Conservation (phyloP, 1,140 invertebrate species). For the Asobara japonica region DNA sequence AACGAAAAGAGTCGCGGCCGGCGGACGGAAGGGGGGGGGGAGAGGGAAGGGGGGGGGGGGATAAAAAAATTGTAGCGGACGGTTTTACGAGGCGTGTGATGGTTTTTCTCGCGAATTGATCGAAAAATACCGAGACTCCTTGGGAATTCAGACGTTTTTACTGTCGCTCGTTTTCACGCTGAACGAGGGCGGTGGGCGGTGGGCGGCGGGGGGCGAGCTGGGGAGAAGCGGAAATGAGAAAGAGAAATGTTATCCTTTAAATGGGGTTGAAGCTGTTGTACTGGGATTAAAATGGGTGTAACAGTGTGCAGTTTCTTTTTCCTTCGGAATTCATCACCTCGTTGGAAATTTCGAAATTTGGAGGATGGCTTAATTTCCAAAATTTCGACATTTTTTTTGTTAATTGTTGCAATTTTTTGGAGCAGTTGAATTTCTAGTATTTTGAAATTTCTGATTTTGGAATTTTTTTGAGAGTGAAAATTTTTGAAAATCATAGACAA, state of each 20-base stretch:
- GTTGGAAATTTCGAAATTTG: no score
- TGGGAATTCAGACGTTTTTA: slow-evolving; percentile 30
- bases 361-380: no score
- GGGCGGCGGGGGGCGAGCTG: not conserved
- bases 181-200: not conserved
- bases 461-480: no score
- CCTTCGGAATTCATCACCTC: no score
- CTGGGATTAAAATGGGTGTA: not conserved
- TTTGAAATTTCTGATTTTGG: no score
- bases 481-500: no score
- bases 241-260: slow-evolving; percentile 5
- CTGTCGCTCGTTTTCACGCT: slow-evolving; percentile 21
- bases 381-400: no score
- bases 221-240: not conserved
- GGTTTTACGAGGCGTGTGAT: slow-evolving; percentile 34
- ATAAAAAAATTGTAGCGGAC: slow-evolving; percentile 5
- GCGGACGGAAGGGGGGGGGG: not conserved
- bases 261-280: not conserved
- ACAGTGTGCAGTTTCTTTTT: no score
- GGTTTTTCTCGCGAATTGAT: slow-evolving; percentile 27
- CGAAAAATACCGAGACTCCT: slow-evolving; percentile 23
- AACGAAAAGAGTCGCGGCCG: not conserved
- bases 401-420: no score
- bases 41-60: not conserved
- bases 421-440: no score